Evolutionary conservation across 2,113 vertebrate genomes (phyloP).

Genomic region (Ramphastos sulfuratus): DNA sequence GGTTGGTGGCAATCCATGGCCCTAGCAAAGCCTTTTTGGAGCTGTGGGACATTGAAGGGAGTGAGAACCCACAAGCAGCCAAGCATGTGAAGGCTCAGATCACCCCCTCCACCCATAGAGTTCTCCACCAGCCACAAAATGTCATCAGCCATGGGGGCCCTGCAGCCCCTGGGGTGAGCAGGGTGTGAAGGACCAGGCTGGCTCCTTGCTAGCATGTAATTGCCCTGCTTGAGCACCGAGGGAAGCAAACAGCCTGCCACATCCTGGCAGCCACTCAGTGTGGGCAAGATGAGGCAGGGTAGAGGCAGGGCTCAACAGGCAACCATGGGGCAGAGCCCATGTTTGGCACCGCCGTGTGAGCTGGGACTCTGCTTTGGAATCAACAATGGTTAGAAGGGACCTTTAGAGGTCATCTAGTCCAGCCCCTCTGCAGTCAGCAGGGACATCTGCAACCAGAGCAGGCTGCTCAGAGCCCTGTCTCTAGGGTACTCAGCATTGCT

Average conservation of each 20-base stretch:
- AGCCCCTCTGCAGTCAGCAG: too few relatives aligned
- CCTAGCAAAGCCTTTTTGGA: background rate
- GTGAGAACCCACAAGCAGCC: background rate
- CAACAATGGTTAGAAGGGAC: too few relatives aligned
- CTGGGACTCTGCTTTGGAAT: background rate
- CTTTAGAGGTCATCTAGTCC: too few relatives aligned
- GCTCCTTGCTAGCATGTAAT: background rate
- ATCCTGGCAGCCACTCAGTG: background rate
- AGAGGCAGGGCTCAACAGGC: background rate
- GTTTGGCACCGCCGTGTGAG: fast-evolving
- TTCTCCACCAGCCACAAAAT: background rate
- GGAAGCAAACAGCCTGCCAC: background rate
- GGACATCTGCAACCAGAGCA: too few relatives aligned
- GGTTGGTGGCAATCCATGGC: background rate
- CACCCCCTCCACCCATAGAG: fast-evolving
- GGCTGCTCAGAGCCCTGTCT: too few relatives aligned
- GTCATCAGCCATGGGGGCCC: fast-evolving
- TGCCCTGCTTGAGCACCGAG: background rate
- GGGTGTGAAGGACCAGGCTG: background rate
- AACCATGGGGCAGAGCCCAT: background rate
- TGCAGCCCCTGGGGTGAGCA: background rate
- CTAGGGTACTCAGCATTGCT: fast-evolving
- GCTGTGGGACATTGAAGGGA: background rate
- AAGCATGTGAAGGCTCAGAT: background rate
- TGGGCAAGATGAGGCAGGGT: background rate